Base-by-base conservation (phyloP, 35 echinoderm and acorn worm species). In the Diadema setosum region DNA sequence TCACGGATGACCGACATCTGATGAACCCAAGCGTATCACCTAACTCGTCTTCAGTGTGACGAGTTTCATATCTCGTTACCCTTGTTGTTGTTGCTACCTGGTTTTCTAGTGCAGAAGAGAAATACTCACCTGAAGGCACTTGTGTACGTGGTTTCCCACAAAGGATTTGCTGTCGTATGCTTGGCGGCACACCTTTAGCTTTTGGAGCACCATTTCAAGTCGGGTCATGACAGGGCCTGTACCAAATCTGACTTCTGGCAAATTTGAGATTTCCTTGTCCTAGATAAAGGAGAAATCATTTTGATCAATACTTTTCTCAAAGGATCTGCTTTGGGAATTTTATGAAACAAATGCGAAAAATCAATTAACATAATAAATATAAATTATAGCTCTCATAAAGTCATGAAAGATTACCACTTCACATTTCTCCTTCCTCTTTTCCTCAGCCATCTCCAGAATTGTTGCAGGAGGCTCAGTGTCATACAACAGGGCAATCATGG, bases 81-180 rank as follows among this genome's bases (percentile, higher is more conserved):
- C n/a, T n/a, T n/a, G n/a, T n/a, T n/a, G n/a, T n/a, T n/a, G n/a
- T n/a, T n/a, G n/a, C n/a, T n/a, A n/a, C n/a, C n/a, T n/a, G n/a
- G 9, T 52, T 52, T 11, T 52, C n/a, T 52, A 11, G 14, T 5
- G 3, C 48, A 45, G 32, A 34, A 58, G n/a, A n/a, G n/a, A n/a
- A 75, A 44, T 18, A 80, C 29, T 60, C 85, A 94, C 92, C 92
- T 90, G 48, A 15, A 50, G 69, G 55, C 87, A 94, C 45, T 89
- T 94, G 55, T 90, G 64, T 3, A 94, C 81, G 60, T 94, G 93
- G 67, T 94, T 94, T 18, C 92, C 87, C 34, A 92, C 90, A 37
- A 92, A 92, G 20, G 83, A 37, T 14, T 81, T 87, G 15, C 80
- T 81, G 45, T 90, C 65, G 36, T 90, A 90, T 4, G 93, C 93